Evolutionary conservation across 1,140 invertebrate species (phyloP).

Genomic region (Pogonognathellus flavescens): DNA sequence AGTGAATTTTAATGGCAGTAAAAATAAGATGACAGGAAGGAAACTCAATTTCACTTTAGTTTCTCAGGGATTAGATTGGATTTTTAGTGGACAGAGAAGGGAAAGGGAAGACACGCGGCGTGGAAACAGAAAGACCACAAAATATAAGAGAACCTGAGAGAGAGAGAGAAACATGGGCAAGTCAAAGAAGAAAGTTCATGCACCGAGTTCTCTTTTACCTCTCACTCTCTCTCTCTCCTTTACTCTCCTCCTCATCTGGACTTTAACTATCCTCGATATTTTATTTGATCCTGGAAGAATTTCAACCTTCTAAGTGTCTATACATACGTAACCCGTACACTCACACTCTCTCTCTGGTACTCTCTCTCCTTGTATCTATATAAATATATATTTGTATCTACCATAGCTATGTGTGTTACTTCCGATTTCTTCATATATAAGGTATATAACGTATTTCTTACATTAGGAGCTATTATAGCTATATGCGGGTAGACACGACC

Average conservation of each 20-base stretch:
- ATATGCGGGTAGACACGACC: background rate
- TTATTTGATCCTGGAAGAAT: constrained; percentile 7
- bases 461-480: background rate
- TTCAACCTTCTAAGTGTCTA: background rate
- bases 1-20: constrained; percentile 49
- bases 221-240: background rate
- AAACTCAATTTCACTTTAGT: constrained; percentile 50
- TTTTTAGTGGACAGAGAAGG: constrained; percentile 43
- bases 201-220: background rate
- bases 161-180: background rate
- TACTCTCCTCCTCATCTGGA: background rate
- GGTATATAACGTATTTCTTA: background rate
- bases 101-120: background rate
- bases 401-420: too few species aligned
- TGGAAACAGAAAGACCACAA: background rate
- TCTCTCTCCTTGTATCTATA: too few species aligned
- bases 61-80: constrained; percentile 42
- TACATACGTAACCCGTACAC: background rate
- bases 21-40: constrained; percentile 50
- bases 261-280: constrained; percentile 28
- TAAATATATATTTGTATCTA: background rate
- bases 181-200: background rate
- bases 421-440: too few species aligned
- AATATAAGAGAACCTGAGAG: background rate
- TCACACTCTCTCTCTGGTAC: background rate